Evolutionary conservation across 1,140 invertebrate species (phyloP).

Genomic region (Theocolax elegans): DNA sequence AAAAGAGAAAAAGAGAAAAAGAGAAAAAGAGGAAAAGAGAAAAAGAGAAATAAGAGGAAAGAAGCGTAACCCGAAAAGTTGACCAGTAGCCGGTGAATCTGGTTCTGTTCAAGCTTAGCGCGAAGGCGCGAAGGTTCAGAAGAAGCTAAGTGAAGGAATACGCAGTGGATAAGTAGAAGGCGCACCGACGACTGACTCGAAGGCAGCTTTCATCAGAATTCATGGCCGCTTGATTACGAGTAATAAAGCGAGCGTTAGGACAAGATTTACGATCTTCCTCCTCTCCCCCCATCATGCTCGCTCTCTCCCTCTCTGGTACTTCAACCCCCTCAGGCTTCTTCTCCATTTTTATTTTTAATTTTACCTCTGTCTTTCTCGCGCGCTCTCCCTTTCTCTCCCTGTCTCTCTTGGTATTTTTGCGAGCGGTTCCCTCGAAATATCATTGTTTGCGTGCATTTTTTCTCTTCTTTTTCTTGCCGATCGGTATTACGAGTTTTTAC

Average conservation of each 20-base stretch:
- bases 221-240: constrained; percentile 66
- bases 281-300: not conserved
- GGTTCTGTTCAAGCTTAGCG: not conserved
- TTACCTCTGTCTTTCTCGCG: constrained; percentile 31
- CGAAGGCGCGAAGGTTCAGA: constrained; percentile 33
- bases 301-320: constrained; percentile 1
- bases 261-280: constrained; percentile 63
- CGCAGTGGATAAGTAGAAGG: constrained; percentile 55
- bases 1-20: not conserved
- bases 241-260: constrained; percentile 65
- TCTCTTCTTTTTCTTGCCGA: not conserved
- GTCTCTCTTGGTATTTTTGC: not conserved
- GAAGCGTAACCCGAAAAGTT: not conserved
- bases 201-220: constrained; percentile 66
- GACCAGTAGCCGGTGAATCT: constrained; percentile 13
- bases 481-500: not conserved
- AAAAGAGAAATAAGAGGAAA: not conserved
- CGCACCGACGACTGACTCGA: constrained; percentile 51
- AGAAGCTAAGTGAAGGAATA: not conserved
- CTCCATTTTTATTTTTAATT: not conserved
- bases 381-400: not conserved
- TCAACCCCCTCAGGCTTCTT: not conserved
- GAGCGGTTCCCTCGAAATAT: constrained; percentile 1
- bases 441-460: constrained; percentile 8
- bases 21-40: not conserved